These are phyloP conservation scores for Cnemophilus loriae DNA, from an alignment of 2,113 vertebrate genomes.

Conservation along the genomic window DNA sequence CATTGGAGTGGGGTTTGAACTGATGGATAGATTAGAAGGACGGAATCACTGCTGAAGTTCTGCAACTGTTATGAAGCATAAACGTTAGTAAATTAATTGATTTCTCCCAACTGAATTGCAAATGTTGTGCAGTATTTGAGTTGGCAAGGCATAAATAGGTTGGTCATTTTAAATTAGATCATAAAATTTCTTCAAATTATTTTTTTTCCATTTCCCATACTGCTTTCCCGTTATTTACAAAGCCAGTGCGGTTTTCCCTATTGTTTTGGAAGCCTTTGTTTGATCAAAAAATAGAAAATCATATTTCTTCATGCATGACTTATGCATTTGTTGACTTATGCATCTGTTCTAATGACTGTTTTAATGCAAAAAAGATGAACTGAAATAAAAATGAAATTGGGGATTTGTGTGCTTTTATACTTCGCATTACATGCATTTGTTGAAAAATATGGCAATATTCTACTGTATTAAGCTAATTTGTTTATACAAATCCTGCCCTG, in stretches of 20 bases:
- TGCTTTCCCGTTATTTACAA: neutral
- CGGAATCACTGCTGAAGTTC: neutral
- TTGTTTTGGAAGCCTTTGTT: slow-evolving; percentile 9
- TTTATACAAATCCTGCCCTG: neutral
- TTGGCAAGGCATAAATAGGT: neutral
- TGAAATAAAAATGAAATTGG: slow-evolving; percentile 21
- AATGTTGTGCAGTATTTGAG: neutral
- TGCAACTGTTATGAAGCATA: slow-evolving; percentile 7
- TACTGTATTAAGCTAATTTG: neutral
- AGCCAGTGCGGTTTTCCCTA: neutral
- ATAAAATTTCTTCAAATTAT: neutral
- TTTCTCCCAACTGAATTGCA: neutral
- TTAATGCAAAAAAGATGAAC: slow-evolving; percentile 30
- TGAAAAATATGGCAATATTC: slow-evolving; percentile 8
- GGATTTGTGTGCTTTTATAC: slow-evolving; percentile 1
- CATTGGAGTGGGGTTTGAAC: neutral
- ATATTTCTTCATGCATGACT: slow-evolving; percentile 24
- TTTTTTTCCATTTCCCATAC: neutral
- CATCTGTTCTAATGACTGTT: neutral
- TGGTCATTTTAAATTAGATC: neutral
- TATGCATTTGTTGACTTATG: slow-evolving; percentile 14
- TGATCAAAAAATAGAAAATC: slow-evolving; percentile 31
- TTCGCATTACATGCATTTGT: slow-evolving; percentile 3
- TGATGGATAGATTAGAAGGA: slow-evolving; percentile 3
- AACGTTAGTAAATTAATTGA: slow-evolving; percentile 16